Conservation (phyloP, 2,888 invertebrate species). For the Protonemura montana region DNA sequence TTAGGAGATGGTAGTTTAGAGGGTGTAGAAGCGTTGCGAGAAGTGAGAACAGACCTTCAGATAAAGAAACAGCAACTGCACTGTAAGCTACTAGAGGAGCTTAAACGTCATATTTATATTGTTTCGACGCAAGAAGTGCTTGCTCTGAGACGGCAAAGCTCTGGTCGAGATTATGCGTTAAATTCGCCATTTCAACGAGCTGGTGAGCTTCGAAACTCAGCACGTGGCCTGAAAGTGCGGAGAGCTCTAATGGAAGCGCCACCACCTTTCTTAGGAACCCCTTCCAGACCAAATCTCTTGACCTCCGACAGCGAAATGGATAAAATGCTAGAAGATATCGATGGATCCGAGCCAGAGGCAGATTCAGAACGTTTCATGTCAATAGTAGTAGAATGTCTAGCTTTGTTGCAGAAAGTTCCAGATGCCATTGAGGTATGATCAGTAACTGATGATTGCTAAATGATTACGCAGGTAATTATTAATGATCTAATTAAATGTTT, state of each 20-base stretch:
- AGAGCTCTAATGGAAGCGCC: slow-evolving; percentile 65
- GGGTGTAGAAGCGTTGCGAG: slow-evolving; percentile 83
- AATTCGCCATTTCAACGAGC: slow-evolving; percentile 67
- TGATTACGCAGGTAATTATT: background rate
- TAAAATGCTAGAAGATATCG: slow-evolving; percentile 67
- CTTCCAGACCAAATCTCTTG: slow-evolving; percentile 14
- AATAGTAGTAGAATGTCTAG: slow-evolving; percentile 84
- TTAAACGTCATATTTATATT: slow-evolving; percentile 75
- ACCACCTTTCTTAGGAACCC: slow-evolving; percentile 51
- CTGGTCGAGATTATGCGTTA: slow-evolving; percentile 62
- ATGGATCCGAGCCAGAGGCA: slow-evolving; percentile 66
- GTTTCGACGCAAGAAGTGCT: slow-evolving; percentile 65
- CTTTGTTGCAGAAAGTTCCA: slow-evolving; percentile 81
- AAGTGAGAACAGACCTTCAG: slow-evolving; percentile 79
- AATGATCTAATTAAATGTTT: background rate
- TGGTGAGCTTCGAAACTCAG: slow-evolving; percentile 65
- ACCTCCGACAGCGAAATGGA: slow-evolving; percentile 39
- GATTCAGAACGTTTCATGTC: slow-evolving; percentile 76
- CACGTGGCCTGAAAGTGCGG: slow-evolving; percentile 62
- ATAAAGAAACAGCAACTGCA: slow-evolving; percentile 73
- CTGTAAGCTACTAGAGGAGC: slow-evolving; percentile 72
- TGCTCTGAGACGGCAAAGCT: slow-evolving; percentile 68
- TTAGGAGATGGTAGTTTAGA: slow-evolving; percentile 76
- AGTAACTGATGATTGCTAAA: background rate
- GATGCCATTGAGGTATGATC: slow-evolving; percentile 79